Evolutionary conservation across 2,888 invertebrate species (phyloP), one percentile per base, ranked within the genome.

Genomic region (Thera obeliscata): DNA sequence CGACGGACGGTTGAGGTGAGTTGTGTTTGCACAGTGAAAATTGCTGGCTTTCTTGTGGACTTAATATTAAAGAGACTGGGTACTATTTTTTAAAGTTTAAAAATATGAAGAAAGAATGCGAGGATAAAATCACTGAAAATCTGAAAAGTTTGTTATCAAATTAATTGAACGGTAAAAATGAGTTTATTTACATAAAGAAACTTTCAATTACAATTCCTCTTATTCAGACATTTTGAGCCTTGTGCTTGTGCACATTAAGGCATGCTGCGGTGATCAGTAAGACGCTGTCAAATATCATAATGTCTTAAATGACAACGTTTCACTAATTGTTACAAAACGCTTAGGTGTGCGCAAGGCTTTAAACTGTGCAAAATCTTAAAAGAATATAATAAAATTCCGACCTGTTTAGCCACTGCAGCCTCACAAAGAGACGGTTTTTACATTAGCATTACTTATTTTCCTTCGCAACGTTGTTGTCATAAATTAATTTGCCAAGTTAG

Each of bases 401-500:
- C 61, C 68, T 64, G 57, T 58, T 55, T 56, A 63, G 59, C 50
- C 38, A 54, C 64, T 46, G 56, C 56, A 55, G 61, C 41, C 58
- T 61, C 68, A 68, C 67, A 68, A 64, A 68, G 68, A 65, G 65
- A 65, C 58, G 61, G 65, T 61, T 62, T 64, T 65, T 65, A 65
- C 69, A 69, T 69, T 69, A 64, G 70, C 61, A 60, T 54, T 59
- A 74, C 71, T 65, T 69, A 74, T 64, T 65, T 69, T 65, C 69
- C 65, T 50, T 59, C 57, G 76, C 81, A 82, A 71, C 76, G 73
- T 81, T 59, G 78, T 81, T 81, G 78, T 87, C 85, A 86, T 88
- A 88, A 87, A 88, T 89, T 90, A 90, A 90, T 90, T 90, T 89
- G 79, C 79, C 79, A 90, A 90, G 89, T 90, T 89, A 89, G 83